Conservation (phyloP, 2,888 invertebrate species). For the Agelastica alni region DNA sequence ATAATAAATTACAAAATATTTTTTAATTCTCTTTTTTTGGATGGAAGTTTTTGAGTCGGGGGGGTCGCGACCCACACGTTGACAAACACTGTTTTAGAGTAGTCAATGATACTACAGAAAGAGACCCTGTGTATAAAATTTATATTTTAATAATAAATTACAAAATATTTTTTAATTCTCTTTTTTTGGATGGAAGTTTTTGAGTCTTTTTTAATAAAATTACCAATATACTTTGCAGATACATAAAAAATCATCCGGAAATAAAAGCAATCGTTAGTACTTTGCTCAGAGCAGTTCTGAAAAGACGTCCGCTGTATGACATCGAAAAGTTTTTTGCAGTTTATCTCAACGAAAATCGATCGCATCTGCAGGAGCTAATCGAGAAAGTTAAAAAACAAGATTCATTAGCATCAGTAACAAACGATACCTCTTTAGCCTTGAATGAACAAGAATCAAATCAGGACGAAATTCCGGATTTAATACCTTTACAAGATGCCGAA, state of each 20-base stretch:
- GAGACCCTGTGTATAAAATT: too few species aligned
- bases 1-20: too few species aligned
- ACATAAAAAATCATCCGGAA: slow-evolving; percentile 18
- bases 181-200: background rate
- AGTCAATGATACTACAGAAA: too few species aligned
- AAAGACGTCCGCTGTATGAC: background rate
- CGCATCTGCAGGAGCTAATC: background rate
- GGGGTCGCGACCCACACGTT: too few species aligned
- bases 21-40: background rate
- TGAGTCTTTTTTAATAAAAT: background rate
- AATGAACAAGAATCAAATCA: too few species aligned
- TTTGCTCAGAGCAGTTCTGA: slow-evolving; percentile 7
- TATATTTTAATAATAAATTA: too few species aligned
- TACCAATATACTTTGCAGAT: background rate
- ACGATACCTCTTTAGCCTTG: too few species aligned
- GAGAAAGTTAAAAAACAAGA: too few species aligned
- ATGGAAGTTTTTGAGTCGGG: background rate
- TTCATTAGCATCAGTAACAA: too few species aligned
- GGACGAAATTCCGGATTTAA: too few species aligned
- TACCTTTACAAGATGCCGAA: too few species aligned
- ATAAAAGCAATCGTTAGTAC: slow-evolving; percentile 5
- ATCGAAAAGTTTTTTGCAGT: slow-evolving; percentile 10
- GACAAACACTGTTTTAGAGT: too few species aligned
- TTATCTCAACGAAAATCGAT: background rate
- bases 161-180: background rate